Evolutionary conservation across 1,140 invertebrate genomes (phyloP).

Genomic region (Campoletis sonorensis): DNA sequence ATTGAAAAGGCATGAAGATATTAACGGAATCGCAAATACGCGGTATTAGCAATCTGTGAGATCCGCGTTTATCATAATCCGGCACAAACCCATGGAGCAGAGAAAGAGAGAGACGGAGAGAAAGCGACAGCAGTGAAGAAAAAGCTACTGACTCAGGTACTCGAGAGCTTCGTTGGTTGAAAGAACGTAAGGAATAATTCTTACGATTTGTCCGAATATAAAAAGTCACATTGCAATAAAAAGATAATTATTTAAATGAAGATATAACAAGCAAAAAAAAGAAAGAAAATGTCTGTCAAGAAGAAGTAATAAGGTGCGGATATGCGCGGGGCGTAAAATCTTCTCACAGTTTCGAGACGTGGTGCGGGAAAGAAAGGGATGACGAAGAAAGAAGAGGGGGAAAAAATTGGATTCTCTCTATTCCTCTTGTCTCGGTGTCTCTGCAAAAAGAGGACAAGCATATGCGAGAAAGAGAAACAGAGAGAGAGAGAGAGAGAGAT

Average conservation of each 20-base stretch:
- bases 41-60: too few species aligned
- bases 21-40: too few species aligned
- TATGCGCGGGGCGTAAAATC: not conserved
- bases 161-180: too few species aligned
- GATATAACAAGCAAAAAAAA: not conserved
- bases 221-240: slow-evolving; percentile 12
- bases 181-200: too few species aligned
- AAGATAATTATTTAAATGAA: not conserved
- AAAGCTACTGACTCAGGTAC: too few species aligned
- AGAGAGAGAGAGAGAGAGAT: not conserved
- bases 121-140: too few species aligned
- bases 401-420: not conserved
- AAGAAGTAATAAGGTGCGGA: not conserved
- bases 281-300: slow-evolving; percentile 2
- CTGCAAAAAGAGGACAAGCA: not conserved
- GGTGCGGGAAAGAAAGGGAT: not conserved
- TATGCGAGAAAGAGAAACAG: not conserved
- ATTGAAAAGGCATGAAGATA: too few species aligned
- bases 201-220: not conserved
- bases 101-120: too few species aligned
- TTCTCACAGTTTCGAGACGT: not conserved
- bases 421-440: not conserved
- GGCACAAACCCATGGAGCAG: too few species aligned
- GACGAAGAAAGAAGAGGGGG: not conserved
- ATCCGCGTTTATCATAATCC: too few species aligned